These are phyloP conservation scores for Polyodon spathula DNA, from an alignment of 2,113 vertebrate genomes.

Conservation along the genomic window DNA sequence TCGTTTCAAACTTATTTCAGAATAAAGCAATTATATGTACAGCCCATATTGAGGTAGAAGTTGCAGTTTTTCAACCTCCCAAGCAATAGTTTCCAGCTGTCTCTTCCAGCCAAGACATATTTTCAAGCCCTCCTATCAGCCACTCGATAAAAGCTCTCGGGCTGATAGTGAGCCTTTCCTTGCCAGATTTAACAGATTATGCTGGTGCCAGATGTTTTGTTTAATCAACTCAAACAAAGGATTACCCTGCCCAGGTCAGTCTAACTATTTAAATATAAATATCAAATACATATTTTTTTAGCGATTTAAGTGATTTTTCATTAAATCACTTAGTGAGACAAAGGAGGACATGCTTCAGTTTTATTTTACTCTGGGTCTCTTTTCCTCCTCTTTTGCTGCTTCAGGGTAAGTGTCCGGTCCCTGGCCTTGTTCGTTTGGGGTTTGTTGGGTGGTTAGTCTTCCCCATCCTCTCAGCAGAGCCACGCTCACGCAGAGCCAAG, in stretches of 20 bases:
- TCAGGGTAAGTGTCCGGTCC: too few relatives aligned
- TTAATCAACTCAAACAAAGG: conserved; percentile 3
- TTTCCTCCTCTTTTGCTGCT: too few relatives aligned
- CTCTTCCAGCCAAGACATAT: conserved; percentile 39
- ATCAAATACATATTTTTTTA: background rate
- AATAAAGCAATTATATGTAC: conserved; percentile 48
- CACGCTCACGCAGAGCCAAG: too few relatives aligned
- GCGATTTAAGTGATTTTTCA: too few relatives aligned
- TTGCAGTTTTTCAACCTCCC: conserved; percentile 8
- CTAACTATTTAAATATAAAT: conserved; percentile 9
- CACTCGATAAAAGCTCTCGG: conserved; percentile 36
- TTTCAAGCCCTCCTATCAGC: conserved; percentile 25
- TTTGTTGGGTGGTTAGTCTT: too few relatives aligned
- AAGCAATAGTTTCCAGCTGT: conserved; percentile 48
- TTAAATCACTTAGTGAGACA: too few relatives aligned
- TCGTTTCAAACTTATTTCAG: conserved; percentile 47
- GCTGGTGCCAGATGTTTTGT: conserved; percentile 14
- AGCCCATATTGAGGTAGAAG: conserved; percentile 18
- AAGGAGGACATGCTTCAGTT: too few relatives aligned
- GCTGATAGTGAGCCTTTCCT: conserved; percentile 39
- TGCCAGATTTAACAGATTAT: conserved; percentile 43
- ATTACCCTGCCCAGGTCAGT: background rate
- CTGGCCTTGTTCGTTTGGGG: too few relatives aligned
- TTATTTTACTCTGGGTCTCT: too few relatives aligned
- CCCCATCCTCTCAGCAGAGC: too few relatives aligned